A percentile compares a stretch with the other conserved stretches of the same genome.
phyloP scores from a whole-genome alignment of 2,797 vertebrate genomes.

The Cetoscarus ocellatus region DNA sequence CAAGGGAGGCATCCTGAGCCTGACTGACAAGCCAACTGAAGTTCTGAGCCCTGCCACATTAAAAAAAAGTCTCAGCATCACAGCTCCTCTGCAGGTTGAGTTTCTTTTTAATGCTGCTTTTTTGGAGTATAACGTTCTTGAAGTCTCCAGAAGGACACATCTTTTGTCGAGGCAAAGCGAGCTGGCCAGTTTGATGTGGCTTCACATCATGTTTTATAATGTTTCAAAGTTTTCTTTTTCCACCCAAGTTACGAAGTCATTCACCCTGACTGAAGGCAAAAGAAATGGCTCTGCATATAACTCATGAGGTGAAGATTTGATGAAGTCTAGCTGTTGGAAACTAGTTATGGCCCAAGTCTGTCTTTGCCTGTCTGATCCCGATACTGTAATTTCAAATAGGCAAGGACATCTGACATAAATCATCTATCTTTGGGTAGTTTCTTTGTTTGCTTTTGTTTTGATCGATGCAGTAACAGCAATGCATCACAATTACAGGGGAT shows the following conservation, averaged over 20 bases:
- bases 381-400: too few relatives aligned
- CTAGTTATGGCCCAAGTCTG: too few relatives aligned
- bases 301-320: not conserved
- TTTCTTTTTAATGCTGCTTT: not conserved
- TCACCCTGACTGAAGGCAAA: not conserved
- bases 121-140: not conserved
- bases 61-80: slow-evolving; percentile 11
- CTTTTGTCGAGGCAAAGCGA: not conserved
- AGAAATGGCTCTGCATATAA: not conserved
- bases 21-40: not conserved
- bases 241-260: not conserved
- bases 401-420: too few relatives aligned
- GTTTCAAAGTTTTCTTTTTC: too few relatives aligned
- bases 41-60: not conserved
- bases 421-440: too few relatives aligned
- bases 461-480: too few relatives aligned
- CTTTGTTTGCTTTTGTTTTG: too few relatives aligned
- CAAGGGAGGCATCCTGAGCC: not conserved
- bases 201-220: not conserved
- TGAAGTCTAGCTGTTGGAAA: not conserved
- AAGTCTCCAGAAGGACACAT: slow-evolving; percentile 1
- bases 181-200: slow-evolving; percentile 15
- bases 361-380: too few relatives aligned
- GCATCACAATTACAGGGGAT: too few relatives aligned
- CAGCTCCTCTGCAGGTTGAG: not conserved